These are phyloP conservation scores for Agonopterix subpropinquella DNA, from an alignment of 2,888 invertebrate genomes.

Conservation along the genomic window DNA sequence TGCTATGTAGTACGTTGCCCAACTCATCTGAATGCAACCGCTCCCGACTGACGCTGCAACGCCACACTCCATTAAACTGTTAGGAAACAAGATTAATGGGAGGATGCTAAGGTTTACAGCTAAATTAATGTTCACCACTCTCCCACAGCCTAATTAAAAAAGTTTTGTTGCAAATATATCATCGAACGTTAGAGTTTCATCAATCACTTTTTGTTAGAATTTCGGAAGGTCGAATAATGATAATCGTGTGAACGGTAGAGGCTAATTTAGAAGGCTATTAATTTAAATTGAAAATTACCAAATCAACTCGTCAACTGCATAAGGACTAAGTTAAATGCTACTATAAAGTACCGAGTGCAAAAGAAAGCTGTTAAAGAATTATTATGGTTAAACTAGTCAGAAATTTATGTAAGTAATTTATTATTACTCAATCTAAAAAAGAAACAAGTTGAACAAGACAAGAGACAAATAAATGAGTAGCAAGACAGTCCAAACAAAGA, in stretches of 20 bases:
- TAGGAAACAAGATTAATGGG: slow-evolving; percentile 55
- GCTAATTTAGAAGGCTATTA: too few species aligned
- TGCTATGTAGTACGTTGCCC: slow-evolving; percentile 22
- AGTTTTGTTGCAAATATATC: slow-evolving; percentile 1
- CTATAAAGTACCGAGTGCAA: too few species aligned
- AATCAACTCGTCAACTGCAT: too few species aligned
- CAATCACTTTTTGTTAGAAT: not conserved
- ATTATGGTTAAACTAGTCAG: too few species aligned
- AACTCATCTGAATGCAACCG: slow-evolving; percentile 39
- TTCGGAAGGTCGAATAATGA: too few species aligned
- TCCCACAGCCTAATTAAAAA: slow-evolving; percentile 2
- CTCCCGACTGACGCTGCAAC: slow-evolving; percentile 33
- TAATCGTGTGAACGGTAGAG: too few species aligned
- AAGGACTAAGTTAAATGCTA: too few species aligned
- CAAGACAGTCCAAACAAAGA: too few species aligned
- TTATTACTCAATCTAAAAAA: not conserved
- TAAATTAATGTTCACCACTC: not conserved
- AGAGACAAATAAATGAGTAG: not conserved
- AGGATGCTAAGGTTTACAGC: slow-evolving; percentile 4
- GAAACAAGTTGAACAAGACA: not conserved
- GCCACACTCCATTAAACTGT: slow-evolving; percentile 53
- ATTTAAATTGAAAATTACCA: too few species aligned
- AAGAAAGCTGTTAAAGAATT: too few species aligned
- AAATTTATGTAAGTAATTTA: too few species aligned
- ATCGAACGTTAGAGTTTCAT: not conserved